A percentile compares a stretch with the other conserved stretches of the same genome.
These are phyloP conservation scores for Tipula helvola DNA, from an alignment of 2,888 invertebrate species.

Conservation along the genomic window DNA sequence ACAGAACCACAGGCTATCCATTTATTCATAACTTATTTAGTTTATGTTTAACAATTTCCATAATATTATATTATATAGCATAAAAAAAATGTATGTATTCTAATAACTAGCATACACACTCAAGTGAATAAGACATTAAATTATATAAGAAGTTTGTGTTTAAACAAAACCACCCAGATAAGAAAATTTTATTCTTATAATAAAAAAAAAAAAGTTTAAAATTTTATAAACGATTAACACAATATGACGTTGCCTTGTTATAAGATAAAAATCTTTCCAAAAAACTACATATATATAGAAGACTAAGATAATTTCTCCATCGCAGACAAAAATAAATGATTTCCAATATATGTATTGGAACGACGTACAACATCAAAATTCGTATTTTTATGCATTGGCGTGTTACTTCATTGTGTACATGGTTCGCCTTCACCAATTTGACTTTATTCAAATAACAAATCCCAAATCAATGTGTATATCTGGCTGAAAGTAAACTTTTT, in stretches of 20 bases:
- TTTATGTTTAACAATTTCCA: neutral
- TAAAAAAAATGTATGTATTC: neutral
- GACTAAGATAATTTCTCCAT: neutral
- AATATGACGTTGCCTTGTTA: neutral
- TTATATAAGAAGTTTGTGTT: neutral
- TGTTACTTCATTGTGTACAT: neutral
- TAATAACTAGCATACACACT: neutral
- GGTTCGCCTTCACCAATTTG: neutral
- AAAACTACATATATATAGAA: neutral
- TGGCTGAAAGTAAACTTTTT: neutral
- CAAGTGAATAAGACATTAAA: neutral
- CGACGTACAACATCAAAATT: neutral
- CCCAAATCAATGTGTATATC: neutral
- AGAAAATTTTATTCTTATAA: neutral
- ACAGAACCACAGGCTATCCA: neutral
- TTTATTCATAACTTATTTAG: neutral
- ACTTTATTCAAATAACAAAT: neutral
- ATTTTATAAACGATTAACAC: slow-evolving; percentile 4
- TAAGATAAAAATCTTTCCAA: neutral
- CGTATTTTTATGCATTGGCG: neutral
- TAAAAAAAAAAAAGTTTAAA: neutral
- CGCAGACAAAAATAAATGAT: neutral
- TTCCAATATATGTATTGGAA: neutral
- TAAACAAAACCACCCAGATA: neutral
- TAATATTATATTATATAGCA: neutral